Percentiles rank a stretch among this genome's conserved stretches.
These are phyloP conservation scores for Bathynomus jamesi DNA, from an alignment of 1,140 invertebrate genomes.

Conservation along the genomic window DNA sequence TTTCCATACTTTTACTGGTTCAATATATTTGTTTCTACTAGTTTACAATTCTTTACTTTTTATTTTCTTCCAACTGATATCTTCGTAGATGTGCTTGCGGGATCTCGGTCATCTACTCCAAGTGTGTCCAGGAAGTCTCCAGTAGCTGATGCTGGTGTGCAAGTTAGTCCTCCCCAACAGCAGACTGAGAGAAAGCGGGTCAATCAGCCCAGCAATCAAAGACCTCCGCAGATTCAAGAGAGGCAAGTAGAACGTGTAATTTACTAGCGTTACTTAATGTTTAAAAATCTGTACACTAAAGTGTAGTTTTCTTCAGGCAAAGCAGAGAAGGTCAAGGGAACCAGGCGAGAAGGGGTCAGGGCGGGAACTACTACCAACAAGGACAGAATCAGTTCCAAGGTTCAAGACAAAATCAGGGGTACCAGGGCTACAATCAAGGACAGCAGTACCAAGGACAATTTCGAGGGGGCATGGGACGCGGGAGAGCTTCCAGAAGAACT, in stretches of 20 bases:
- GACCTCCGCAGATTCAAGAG: constrained; percentile 5
- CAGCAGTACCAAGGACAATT: not conserved
- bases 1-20: too few species aligned
- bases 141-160: constrained; percentile 33
- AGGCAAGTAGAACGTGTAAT: not conserved
- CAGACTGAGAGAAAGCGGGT: constrained; percentile 15
- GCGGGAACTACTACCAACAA: not conserved
- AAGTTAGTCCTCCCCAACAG: constrained; percentile 20
- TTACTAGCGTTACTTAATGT: not conserved
- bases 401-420: not conserved
- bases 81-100: constrained; percentile 27
- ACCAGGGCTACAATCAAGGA: not conserved
- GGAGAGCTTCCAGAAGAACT: not conserved
- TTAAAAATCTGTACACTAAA: too few species aligned
- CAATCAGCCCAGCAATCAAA: constrained; percentile 1
- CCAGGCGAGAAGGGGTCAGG: not conserved
- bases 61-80: constrained; percentile 9
- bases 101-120: constrained; percentile 31
- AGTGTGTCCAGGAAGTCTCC: constrained; percentile 20
- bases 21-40: not conserved
- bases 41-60: not conserved
- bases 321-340: not conserved
- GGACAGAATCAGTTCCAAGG: not conserved
- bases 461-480: not conserved
- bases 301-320: not conserved